Base-by-base conservation (phyloP, 2,797 vertebrate genomes). In the Spondyliosoma cantharus region DNA sequence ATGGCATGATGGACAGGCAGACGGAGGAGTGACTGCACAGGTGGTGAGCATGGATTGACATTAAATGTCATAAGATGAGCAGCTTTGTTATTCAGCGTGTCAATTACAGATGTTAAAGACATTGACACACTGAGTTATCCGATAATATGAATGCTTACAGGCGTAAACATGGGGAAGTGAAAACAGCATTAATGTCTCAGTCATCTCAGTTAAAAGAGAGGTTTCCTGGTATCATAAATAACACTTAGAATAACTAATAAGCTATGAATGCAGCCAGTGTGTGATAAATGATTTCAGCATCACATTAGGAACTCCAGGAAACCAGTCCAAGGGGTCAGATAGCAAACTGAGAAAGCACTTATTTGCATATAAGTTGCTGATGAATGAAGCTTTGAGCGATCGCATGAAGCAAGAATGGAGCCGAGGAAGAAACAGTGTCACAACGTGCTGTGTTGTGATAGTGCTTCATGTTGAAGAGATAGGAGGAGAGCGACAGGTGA, bases 401-500 rank as follows among this genome's bases (percentile, higher is more conserved):
- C 3, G 22, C 20, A 49, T 46, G 67, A 78, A 72, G 70, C 42
- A n/a, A 60, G 62, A 65, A 32, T 15, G 0, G 15, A 74, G 75
- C 29, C 2, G 0, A 66, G 53, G 80, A 62, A 57, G 48, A 60
- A 66, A n/a, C 69, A 45, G 48, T 1, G 57, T 54, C 71, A 50
- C 78, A 56, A 56, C 48, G 3, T 22, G n/a, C n/a, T 3, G 56
- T 1, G 62, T 12, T 46, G 64, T n/a, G 42, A 45, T 0, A 1
- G 62, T 9, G 63, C 32, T 63, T 61, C 19, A 0, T 37, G 24
- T 14, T 61, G 54, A n/a, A 7, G 60, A 61, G 69, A 52, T 25
- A 7, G 37, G 43, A 20, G 45, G 53, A 62, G 65, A 64, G 80
- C 63, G 56, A 81, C 80, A 81, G 74, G 58, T 0, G 83, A 87